Percentiles rank a stretch among this genome's conserved stretches.
phyloP scores from a whole-genome alignment of 2,113 vertebrate genomes.

The Lutjanus erythropterus region DNA sequence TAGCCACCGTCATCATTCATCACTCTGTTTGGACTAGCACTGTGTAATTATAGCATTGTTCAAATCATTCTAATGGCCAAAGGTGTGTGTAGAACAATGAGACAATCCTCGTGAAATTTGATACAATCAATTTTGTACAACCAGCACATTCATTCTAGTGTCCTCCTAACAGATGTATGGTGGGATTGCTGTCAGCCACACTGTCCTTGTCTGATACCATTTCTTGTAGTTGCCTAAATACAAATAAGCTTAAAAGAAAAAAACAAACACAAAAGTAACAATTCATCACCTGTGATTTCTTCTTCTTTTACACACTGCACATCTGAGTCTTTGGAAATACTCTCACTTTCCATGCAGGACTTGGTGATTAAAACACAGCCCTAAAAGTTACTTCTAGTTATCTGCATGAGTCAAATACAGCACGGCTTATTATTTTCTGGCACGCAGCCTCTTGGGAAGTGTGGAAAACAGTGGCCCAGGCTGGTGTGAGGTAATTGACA shows the following conservation, averaged over 20 bases:
- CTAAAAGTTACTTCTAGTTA: constrained; percentile 16
- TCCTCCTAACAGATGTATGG: not conserved
- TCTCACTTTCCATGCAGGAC: not conserved
- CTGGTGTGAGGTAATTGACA: constrained; percentile 71
- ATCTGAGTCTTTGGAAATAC: not conserved
- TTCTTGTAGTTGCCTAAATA: not conserved
- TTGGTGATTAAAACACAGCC: not conserved
- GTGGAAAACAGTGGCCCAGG: constrained; percentile 31
- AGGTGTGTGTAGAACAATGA: not conserved
- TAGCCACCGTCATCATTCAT: not conserved
- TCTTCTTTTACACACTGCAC: not conserved
- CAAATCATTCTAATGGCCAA: not conserved
- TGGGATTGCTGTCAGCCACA: not conserved
- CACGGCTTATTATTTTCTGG: constrained; percentile 27
- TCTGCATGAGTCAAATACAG: constrained; percentile 29
- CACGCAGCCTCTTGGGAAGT: constrained; percentile 13
- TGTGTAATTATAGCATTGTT: not conserved
- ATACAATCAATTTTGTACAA: not conserved
- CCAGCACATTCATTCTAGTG: not conserved
- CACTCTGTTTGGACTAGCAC: not conserved
- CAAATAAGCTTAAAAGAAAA: not conserved
- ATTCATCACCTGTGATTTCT: too few relatives aligned
- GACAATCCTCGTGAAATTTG: not conserved
- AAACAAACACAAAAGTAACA: too few relatives aligned
- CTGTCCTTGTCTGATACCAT: not conserved